Conservation (phyloP, 2,113 vertebrate genomes). For the Forbesichthys papilliferus region DNA sequence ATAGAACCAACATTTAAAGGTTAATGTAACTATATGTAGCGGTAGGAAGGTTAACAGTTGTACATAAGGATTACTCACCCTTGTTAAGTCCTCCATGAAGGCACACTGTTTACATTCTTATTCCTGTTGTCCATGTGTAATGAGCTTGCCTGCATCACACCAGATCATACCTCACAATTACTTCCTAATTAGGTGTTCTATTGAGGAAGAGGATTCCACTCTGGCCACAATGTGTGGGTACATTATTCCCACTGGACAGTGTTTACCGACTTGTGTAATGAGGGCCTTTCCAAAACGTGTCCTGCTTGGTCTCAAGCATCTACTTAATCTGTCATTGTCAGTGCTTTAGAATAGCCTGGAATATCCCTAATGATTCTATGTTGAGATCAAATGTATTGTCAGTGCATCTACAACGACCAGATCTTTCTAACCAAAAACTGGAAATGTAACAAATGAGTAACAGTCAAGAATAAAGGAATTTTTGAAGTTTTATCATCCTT, state of each 20-base stretch:
- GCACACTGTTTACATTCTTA: no score
- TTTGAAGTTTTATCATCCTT: no score
- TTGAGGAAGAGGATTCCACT: slow-evolving; percentile 18
- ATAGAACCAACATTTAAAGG: no score
- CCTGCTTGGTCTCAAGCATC: slow-evolving; percentile 41
- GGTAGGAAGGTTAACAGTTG: no score
- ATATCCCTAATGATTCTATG: slow-evolving; percentile 18
- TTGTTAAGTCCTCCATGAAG: no score
- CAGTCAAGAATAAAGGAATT: no score
- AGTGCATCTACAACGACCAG: not conserved
- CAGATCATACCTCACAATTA: slow-evolving; percentile 3
- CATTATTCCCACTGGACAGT: slow-evolving; percentile 35
- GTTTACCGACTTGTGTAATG: slow-evolving; percentile 46
- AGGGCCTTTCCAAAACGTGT: slow-evolving; percentile 30
- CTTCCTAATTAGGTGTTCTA: slow-evolving; percentile 47
- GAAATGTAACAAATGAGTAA: no score
- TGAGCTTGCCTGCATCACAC: slow-evolving; percentile 30
- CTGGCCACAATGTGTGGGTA: slow-evolving; percentile 17
- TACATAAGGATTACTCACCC: no score
- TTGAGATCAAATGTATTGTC: not conserved
- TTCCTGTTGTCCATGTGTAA: slow-evolving; percentile 8
- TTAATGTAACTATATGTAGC: no score
- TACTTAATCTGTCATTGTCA: slow-evolving; percentile 42
- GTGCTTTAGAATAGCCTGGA: not conserved
- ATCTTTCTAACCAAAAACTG: no score